Conservation (phyloP, 2,113 vertebrate genomes). For the Tursiops truncatus region DNA sequence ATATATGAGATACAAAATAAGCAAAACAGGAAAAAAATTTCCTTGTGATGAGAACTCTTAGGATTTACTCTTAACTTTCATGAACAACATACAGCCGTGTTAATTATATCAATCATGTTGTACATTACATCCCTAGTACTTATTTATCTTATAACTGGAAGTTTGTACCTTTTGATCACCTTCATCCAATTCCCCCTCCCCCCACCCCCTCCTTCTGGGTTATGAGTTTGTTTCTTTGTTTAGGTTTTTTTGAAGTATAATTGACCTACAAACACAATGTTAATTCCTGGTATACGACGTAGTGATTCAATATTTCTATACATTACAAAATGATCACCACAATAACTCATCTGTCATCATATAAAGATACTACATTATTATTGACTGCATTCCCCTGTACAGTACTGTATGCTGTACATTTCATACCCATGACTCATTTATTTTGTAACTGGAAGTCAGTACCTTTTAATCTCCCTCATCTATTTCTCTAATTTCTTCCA, state of each 20-base stretch:
- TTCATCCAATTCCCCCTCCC: neutral
- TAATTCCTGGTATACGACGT: neutral
- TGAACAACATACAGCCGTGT: neutral
- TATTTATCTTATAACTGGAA: neutral
- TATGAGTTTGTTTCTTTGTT: neutral
- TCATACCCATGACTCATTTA: neutral
- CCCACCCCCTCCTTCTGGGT: rapidly evolving
- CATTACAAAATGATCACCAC: neutral
- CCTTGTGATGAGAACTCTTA: neutral
- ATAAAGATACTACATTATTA: neutral
- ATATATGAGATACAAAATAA: neutral
- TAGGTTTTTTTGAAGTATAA: neutral
- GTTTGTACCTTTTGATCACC: neutral
- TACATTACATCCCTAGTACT: neutral
- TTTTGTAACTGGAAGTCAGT: neutral
- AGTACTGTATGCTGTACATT: neutral
- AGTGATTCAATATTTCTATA: neutral
- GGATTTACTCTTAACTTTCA: neutral
- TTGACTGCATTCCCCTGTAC: neutral
- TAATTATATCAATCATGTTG: neutral
- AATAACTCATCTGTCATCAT: neutral
- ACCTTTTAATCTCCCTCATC: neutral
- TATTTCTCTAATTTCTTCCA: neutral
- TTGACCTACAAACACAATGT: neutral
- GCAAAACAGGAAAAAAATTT: neutral